Conservation (phyloP, 2,113 vertebrate species). For the Illadopsis cleaveri region DNA sequence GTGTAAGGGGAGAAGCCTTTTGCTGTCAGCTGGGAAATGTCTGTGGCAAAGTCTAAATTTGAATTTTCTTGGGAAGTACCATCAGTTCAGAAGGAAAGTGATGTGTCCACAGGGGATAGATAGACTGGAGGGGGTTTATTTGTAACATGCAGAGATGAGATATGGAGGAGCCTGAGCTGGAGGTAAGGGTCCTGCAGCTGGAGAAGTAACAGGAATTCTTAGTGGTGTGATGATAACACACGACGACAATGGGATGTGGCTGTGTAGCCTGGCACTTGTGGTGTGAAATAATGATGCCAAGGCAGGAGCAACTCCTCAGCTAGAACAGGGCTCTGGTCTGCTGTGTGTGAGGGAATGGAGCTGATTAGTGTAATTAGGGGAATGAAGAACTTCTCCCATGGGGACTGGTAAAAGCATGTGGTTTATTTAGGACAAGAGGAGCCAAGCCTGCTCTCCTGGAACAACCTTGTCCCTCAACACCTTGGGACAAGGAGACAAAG, state of each 20-base stretch:
- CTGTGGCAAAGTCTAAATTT: not conserved
- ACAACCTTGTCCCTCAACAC: not conserved
- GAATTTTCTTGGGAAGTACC: not conserved
- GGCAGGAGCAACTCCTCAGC: not conserved
- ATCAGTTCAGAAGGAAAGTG: not conserved
- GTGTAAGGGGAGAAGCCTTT: not conserved
- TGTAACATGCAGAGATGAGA: not conserved
- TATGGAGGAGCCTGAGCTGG: not conserved
- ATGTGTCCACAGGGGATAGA: rapidly evolving
- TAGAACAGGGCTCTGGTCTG: rapidly evolving
- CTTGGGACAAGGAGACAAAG: not conserved
- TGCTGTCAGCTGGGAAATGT: not conserved
- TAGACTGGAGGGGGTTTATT: not conserved
- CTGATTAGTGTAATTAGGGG: not conserved
- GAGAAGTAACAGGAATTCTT: not conserved
- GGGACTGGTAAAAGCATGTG: rapidly evolving
- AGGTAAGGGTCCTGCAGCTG: not conserved
- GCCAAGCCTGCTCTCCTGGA: rapidly evolving
- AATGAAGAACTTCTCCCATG: not conserved
- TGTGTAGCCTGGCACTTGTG: rapidly evolving
- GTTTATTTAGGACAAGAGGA: not conserved
- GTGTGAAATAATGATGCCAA: not conserved
- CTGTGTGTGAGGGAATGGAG: not conserved
- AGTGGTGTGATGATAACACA: no score
- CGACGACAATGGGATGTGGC: rapidly evolving